Evolutionary conservation across 30 jellyfish, hydroid and myxozoan genomes (phyloP), one percentile per base, ranked within the genome.

Genomic region (Hydractinia echinata): DNA sequence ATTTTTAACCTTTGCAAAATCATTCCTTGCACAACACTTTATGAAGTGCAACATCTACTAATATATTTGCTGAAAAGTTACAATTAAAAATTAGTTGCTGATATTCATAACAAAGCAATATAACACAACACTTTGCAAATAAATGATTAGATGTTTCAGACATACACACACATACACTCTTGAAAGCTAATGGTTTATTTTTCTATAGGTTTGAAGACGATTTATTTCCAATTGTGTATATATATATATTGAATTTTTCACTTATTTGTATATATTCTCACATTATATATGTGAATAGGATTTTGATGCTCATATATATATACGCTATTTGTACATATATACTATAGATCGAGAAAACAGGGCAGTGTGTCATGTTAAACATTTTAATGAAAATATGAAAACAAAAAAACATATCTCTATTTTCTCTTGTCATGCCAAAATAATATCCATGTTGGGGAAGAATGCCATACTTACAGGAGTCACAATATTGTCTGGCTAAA

Each of bases 301-400:
- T 64, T 64, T 64, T 51, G 74, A 64, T 74, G 66, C 83, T 72
- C 81, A 51, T 72, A 51, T 72, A 72, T 72, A 72, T 21, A 72
- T 74, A 74, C 54, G 74, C 74, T 64, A 74, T 74, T 74, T 74
- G 83, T 74, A 74, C 83, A 74, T 74, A 74, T 74, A 74, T 74
- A 74, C 83, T 51, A 64, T 64, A 64, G 74, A 64, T 64, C 74
- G 39, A 64, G 74, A 64, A 51, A 64, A 64, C 74, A 64, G 74
- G 74, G 74, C 74, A n/a, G 74, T 64, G 39, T 64, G 74, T 64
- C 74, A 64, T 64, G 74, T 64, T 64, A 51, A 64, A 64, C 44
- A 64, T 64, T 64, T 64, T 64, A 64, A 64, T 64, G 39, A 64
- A 64, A 64, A 64, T 44, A 51, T 51, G 39, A 64, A n/a, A 51